These are phyloP conservation scores for Monopterus albus DNA, from an alignment of 2,113 vertebrate species.

Conservation along the genomic window DNA sequence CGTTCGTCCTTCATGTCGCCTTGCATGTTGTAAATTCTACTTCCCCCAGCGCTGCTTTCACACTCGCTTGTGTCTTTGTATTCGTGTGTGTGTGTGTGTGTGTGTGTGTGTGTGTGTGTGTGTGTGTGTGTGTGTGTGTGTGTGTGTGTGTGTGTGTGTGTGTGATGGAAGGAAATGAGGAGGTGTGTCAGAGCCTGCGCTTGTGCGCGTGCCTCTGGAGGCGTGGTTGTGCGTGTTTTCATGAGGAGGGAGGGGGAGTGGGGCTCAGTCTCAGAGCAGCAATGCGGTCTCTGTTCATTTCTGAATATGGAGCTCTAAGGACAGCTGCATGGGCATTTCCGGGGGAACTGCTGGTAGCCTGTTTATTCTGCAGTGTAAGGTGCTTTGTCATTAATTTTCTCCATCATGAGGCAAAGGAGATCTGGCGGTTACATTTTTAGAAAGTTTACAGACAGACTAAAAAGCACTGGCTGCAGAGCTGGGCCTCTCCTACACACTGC, in stretches of 20 bases:
- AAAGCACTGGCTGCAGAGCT: background rate
- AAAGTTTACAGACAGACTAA: constrained; percentile 19
- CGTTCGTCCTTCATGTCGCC: constrained; percentile 39
- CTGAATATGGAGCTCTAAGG: constrained; percentile 14
- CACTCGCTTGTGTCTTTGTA: constrained; percentile 2
- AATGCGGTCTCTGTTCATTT: constrained; percentile 54
- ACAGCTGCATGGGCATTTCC: constrained; percentile 25
- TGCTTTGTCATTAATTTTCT: background rate
- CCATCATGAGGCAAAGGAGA: background rate
- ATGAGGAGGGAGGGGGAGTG: constrained; percentile 18
- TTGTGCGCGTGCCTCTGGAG: constrained; percentile 61
- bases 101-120: constrained; percentile 1
- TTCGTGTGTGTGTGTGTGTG: constrained; percentile 1
- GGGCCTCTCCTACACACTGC: constrained; percentile 7
- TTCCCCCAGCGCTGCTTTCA: constrained; percentile 34
- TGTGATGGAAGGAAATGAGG: constrained; percentile 62
- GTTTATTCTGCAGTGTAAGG: constrained; percentile 11
- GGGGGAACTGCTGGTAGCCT: background rate
- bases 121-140: background rate
- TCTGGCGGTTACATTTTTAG: constrained; percentile 1
- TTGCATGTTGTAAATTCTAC: constrained; percentile 57
- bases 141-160: constrained; percentile 20
- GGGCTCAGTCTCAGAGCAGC: constrained; percentile 48
- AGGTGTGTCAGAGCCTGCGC: constrained; percentile 75
- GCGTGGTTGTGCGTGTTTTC: constrained; percentile 68